phyloP scores from a whole-genome alignment of 2,888 invertebrate genomes.

The Sialis fuliginosa region DNA sequence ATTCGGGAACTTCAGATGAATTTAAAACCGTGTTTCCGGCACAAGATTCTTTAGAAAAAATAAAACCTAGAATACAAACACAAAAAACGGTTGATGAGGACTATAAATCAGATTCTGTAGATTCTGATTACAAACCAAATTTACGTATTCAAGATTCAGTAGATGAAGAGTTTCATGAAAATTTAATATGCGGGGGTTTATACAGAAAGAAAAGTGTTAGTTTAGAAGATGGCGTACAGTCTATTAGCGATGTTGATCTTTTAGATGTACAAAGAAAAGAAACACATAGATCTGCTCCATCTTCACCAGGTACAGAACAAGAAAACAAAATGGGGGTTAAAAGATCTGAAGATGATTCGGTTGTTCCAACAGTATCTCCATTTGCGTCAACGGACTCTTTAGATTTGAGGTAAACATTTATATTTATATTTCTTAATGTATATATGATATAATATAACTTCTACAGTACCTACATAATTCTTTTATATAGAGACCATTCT shows the following conservation, averaged over 20 bases:
- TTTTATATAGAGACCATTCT: slow-evolving; percentile 50
- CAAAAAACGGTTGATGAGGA: slow-evolving; percentile 1
- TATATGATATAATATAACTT: background rate
- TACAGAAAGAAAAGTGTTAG: slow-evolving; percentile 57
- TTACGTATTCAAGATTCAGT: slow-evolving; percentile 26
- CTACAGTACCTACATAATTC: slow-evolving; percentile 9
- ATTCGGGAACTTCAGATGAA: no score
- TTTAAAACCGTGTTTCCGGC: no score
- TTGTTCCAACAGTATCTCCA: slow-evolving; percentile 38
- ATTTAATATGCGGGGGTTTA: slow-evolving; percentile 55
- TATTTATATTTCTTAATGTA: background rate
- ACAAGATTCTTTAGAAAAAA: no score
- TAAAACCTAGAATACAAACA: no score
- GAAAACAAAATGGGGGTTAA: slow-evolving; percentile 16
- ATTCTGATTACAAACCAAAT: background rate
- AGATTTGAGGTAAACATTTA: slow-evolving; percentile 33
- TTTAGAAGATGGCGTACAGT: slow-evolving; percentile 36
- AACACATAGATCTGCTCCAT: slow-evolving; percentile 38
- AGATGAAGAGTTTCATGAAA: slow-evolving; percentile 66
- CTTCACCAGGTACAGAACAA: slow-evolving; percentile 32
- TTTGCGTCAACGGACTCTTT: slow-evolving; percentile 73
- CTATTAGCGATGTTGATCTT: slow-evolving; percentile 20
- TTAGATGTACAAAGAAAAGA: slow-evolving; percentile 7
- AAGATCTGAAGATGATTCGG: slow-evolving; percentile 29
- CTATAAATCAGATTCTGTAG: slow-evolving; percentile 8